These are phyloP conservation scores for Peromyscus aztecus DNA, from an alignment of 2,797 vertebrate genomes.

Conservation along the genomic window DNA sequence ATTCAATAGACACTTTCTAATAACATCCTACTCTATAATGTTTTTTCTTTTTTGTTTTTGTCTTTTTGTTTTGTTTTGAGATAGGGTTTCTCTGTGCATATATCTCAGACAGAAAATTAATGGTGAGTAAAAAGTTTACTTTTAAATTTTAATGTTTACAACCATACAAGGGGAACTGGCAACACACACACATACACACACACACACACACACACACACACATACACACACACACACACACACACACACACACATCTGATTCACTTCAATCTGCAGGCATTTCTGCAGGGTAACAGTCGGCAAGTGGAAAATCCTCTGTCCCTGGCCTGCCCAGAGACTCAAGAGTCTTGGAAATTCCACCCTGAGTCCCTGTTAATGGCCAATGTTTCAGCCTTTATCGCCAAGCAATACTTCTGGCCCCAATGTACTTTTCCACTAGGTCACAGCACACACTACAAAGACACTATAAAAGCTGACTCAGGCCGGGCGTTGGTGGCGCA, in stretches of 20 bases:
- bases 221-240: no score
- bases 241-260: no score
- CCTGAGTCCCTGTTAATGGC: neutral
- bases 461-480: neutral
- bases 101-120: neutral
- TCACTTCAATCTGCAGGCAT: neutral
- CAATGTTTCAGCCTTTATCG: neutral
- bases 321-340: neutral
- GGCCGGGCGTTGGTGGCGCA: no score
- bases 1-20: no score
- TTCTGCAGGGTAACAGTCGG: neutral
- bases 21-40: no score
- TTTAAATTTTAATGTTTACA: neutral
- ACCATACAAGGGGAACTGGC: neutral
- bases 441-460: neutral
- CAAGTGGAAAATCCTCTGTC: neutral
- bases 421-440: neutral
- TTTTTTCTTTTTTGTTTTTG: no score
- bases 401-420: neutral
- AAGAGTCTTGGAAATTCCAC: neutral
- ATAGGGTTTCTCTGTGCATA: neutral
- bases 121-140: neutral
- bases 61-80: no score
- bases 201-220: no score
- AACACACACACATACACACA: no score